phyloP scores from a whole-genome alignment of 2,888 invertebrate species.

The Apoda limacodes region DNA sequence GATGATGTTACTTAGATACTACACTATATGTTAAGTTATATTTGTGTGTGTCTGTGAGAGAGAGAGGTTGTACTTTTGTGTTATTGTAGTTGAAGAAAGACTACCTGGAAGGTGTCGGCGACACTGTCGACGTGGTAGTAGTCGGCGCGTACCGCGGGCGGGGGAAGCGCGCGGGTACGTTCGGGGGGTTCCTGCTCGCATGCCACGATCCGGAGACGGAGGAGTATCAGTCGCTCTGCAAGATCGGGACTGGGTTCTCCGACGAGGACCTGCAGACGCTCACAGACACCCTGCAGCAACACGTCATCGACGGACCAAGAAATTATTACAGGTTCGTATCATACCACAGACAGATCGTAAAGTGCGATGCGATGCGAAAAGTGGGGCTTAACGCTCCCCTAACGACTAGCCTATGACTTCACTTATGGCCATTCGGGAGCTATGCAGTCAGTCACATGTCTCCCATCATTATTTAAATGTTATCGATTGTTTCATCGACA shows the following conservation, averaged over 20 bases:
- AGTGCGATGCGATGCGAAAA: background rate
- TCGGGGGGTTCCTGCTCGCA: constrained; percentile 95
- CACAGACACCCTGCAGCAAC: constrained; percentile 79
- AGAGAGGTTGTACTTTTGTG: no score
- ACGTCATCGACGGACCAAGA: constrained; percentile 80
- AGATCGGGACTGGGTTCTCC: constrained; percentile 93
- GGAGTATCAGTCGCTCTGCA: constrained; percentile 81
- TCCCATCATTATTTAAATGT: no score
- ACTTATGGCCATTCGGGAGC: no score
- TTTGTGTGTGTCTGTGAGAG: no score
- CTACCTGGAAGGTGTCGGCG: constrained; percentile 96
- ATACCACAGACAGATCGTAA: background rate
- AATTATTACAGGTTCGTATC: constrained; percentile 77
- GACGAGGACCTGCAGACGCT: constrained; percentile 89
- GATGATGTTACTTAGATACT: no score
- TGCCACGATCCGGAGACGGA: constrained; percentile 92
- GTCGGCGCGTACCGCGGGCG: constrained; percentile 94
- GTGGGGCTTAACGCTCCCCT: no score
- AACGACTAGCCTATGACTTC: no score
- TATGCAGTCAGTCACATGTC: no score
- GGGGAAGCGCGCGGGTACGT: constrained; percentile 92
- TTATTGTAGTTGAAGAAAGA: constrained; percentile 94
- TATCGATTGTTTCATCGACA: no score
- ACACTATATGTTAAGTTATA: no score
- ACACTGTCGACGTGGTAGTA: constrained; percentile 95